Percentiles rank a stretch among this genome's conserved stretches.
These are phyloP conservation scores for Spodoptera exigua DNA, from an alignment of 2,888 invertebrate genomes.

Conservation along the genomic window DNA sequence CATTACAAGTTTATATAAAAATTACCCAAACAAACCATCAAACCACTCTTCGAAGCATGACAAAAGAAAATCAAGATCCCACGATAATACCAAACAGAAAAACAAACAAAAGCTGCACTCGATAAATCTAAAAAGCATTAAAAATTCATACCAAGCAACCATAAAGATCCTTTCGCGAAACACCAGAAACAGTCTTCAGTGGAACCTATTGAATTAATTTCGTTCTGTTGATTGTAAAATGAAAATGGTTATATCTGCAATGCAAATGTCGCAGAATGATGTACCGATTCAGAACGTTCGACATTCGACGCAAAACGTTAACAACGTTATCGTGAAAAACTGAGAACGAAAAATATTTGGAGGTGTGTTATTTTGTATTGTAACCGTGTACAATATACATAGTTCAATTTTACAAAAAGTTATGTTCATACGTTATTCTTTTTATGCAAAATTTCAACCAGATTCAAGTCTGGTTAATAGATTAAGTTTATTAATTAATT, in stretches of 20 bases:
- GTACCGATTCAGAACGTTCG: slow-evolving; percentile 60
- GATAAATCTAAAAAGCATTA: slow-evolving; percentile 64
- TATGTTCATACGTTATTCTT: too few species aligned
- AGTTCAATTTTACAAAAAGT: too few species aligned
- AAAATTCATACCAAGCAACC: slow-evolving; percentile 68
- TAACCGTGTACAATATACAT: too few species aligned
- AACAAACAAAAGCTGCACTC: slow-evolving; percentile 33
- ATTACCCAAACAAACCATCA: slow-evolving; percentile 8
- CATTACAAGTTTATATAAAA: too few species aligned
- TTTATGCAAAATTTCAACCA: too few species aligned
- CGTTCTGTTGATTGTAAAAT: slow-evolving; percentile 86
- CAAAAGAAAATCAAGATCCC: slow-evolving; percentile 4
- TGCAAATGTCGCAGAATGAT: slow-evolving; percentile 72
- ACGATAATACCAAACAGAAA: slow-evolving; percentile 8
- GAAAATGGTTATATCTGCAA: slow-evolving; percentile 81
- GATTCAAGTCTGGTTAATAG: too few species aligned
- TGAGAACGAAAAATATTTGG: slow-evolving; percentile 49
- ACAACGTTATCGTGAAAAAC: slow-evolving; percentile 61
- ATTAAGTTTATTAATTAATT: too few species aligned
- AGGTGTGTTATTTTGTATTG: slow-evolving; percentile 26
- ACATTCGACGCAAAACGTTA: slow-evolving; percentile 63
- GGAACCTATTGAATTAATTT: slow-evolving; percentile 82
- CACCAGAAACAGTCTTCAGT: slow-evolving; percentile 75
- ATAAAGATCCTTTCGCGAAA: slow-evolving; percentile 68
- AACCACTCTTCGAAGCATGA: neutral